Base-by-base conservation (phyloP, 2,888 invertebrate genomes). In the Spodoptera exigua region DNA sequence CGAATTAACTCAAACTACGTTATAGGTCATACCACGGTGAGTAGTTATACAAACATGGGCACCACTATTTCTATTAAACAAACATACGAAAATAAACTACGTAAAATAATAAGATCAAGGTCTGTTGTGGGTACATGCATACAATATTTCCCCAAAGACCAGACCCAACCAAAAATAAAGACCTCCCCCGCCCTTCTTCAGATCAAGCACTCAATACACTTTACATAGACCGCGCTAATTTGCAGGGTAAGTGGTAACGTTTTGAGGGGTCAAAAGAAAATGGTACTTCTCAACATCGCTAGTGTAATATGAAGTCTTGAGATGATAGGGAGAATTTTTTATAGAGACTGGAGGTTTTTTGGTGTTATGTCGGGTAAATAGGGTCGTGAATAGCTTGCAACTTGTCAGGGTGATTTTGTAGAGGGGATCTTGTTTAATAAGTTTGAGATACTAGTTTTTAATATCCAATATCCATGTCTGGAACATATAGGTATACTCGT, bases 131-230 rank as follows among this genome's bases (percentile, higher is more conserved):
- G 61, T 63, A 77, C 77, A 79, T 80, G 79, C 78, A 80, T 83
- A 78, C 74, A 71, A 68, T 76, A 83, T 83, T 83, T 81, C 83
- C 80, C 82, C 37, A 44, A 44, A 70, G 83, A 63, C 46, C 36
- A 13, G 35, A 46, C 10, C 9, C 32, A 41, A 46, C 79, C 78
- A 78, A 40, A 45, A 59, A 58, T 32, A 4, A 16, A 44, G 73
- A 65, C 17, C 70, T 58, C 0, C 52, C 54, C 11, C 14, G 2
- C 46, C 43, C 17, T 18, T 5, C 41, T 39, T n/a, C 5, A 5
- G 4, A 21, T 40, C 36, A 16, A 60, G 41, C n/a, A 14, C 7
- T 37, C 27, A 16, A 12, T 36, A 36, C 10, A 16, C 41, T 52
- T 46, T 7, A 39, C 17, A 55, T 5, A n/a, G 7, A 7, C 2